Conservation (phyloP, 2,797 vertebrate species). For the Erethizon dorsatum region DNA sequence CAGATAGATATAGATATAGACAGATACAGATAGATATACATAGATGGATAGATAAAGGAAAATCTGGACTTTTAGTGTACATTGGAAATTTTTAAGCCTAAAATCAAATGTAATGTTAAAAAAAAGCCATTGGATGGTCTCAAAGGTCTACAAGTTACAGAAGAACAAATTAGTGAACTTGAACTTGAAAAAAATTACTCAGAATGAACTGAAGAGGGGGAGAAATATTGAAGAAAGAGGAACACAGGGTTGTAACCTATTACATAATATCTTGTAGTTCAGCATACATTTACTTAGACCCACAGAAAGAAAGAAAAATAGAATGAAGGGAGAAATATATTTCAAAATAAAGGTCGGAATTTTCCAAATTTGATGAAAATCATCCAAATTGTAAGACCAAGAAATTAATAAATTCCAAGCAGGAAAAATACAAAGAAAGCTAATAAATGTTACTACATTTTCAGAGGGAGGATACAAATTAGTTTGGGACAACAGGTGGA, state of each 20-base stretch:
- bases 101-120: conserved; percentile 27
- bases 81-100: not conserved
- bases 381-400: not conserved
- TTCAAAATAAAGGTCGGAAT: not conserved
- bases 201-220: not conserved
- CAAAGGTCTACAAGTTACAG: not conserved
- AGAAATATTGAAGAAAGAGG: not conserved
- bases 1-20: not conserved
- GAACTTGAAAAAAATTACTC: conserved; percentile 34
- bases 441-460: not conserved
- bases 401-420: not conserved
- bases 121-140: not conserved
- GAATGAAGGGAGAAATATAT: not conserved
- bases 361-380: not conserved
- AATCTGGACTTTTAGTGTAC: not conserved
- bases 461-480: not conserved
- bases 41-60: not conserved
- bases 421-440: not conserved
- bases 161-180: not conserved
- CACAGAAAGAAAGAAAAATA: not conserved
- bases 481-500: not conserved
- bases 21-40: not conserved
- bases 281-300: not conserved
- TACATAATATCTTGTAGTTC: not conserved
- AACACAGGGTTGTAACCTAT: not conserved